Evolutionary conservation across 2,888 invertebrate genomes (phyloP).

Genomic region (Aporophyla nigra): DNA sequence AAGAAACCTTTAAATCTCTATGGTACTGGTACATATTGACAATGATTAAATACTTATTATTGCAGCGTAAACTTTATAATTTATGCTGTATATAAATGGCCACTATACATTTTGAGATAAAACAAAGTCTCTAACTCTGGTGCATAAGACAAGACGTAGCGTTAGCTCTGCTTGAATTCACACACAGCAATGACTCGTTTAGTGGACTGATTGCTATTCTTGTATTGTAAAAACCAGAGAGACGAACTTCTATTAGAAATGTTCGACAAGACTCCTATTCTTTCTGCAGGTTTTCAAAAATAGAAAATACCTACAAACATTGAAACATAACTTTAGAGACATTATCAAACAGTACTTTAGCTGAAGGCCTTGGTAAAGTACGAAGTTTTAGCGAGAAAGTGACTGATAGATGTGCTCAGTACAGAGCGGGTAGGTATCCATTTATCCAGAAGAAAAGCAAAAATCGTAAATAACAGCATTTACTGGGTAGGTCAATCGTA

Average conservation of each 20-base stretch:
- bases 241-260: neutral
- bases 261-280: neutral
- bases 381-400: neutral
- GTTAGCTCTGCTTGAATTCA: neutral
- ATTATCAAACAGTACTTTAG: neutral
- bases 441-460: neutral
- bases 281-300: neutral
- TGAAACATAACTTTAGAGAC: neutral
- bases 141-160: neutral
- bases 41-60: neutral
- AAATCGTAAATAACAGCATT: neutral
- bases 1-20: neutral
- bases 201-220: constrained; percentile 30
- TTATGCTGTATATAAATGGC: neutral
- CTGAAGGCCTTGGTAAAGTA: no score
- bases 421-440: no score
- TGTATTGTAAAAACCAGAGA: neutral
- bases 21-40: neutral
- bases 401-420: neutral
- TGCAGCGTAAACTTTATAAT: neutral
- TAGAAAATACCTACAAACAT: neutral
- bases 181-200: constrained; percentile 32
- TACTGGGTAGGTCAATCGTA: neutral
- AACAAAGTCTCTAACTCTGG: neutral
- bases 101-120: neutral